Evolutionary conservation across 2,113 vertebrate genomes (phyloP), one percentile per base, ranked within the genome.

Genomic region (Genyomyrus donnyi): DNA sequence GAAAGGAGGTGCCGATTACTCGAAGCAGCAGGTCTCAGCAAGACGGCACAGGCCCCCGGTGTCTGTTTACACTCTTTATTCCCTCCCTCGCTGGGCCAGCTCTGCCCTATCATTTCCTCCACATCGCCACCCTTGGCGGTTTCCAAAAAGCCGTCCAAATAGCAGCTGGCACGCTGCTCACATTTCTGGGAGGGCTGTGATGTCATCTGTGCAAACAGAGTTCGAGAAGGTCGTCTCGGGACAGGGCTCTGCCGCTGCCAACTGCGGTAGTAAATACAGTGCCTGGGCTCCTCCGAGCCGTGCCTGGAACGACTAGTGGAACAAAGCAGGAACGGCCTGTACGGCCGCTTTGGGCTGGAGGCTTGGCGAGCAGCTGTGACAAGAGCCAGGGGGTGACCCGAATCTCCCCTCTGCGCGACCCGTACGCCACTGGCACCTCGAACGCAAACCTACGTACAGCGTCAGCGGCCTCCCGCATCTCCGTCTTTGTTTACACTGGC

Each of bases 251-350:
- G 88, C 50, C 88, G 80, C 91, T 94, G 92, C 94, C 92, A 94
- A 92, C 89, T 80, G 88, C 91, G 90, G 93, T 92, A 93, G 95
- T 94, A 95, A 95, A 95, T 94, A 94, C 92, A 93, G 94, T 94
- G 94, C 93, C 93, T 93, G 91, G 93, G 93, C 93, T 92, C 86
- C 91, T 95, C 93, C 93, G 93, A 94, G 91, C 35, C 90, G 89
- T 80, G 89, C 92, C 90, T 95, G 94, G 94, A 95, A 70, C 24
- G 0, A 74, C 90, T 90, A 83, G 45, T 35, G 92, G 92, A 95
- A 93, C 92, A 93, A 93, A 91, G 88, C 50, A 13, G 88, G 90
- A 91, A 53, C 90, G 92, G 90, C 80, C 91, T 90, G 91, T 92
- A 91, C 91, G 89, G 89, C 94, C 89, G 89, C 90, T n/a, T n/a